A percentile compares a stretch with the other conserved stretches of the same genome.
These are phyloP conservation scores for Zosterops pallidus DNA, from an alignment of 2,113 vertebrate species.

Conservation along the genomic window DNA sequence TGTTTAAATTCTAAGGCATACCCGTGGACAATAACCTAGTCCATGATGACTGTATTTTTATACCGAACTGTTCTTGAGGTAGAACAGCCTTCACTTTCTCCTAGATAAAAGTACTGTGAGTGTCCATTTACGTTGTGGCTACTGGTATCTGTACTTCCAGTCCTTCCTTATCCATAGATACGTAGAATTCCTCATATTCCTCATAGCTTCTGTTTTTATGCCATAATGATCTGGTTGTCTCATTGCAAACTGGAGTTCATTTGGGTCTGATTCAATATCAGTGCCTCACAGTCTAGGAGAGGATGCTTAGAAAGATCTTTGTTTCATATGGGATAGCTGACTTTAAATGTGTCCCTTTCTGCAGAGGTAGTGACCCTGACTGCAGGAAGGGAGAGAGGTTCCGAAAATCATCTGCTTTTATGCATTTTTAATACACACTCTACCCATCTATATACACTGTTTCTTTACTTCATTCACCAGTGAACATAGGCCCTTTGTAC, in stretches of 20 bases:
- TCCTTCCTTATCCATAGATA: neutral
- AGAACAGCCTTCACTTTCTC: neutral
- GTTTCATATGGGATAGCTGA: neutral
- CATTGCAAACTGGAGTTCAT: neutral
- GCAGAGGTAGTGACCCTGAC: neutral
- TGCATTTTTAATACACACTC: neutral
- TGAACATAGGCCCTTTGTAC: neutral
- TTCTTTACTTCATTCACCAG: neutral
- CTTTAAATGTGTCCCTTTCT: neutral
- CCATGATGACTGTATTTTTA: neutral
- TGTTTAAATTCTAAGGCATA: neutral
- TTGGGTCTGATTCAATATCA: neutral
- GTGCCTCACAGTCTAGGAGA: neutral
- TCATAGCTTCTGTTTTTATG: neutral
- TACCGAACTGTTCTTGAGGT: neutral
- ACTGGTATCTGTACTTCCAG: neutral
- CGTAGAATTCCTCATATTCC: neutral
- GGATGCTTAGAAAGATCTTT: neutral
- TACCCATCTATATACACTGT: neutral
- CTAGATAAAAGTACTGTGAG: neutral
- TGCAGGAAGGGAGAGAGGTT: neutral
- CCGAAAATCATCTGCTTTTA: neutral
- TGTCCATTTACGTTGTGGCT: neutral
- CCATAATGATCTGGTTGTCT: neutral
- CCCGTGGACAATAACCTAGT: neutral